Percentiles rank a stretch among this genome's conserved stretches.
Conservation (phyloP, 1,140 invertebrate genomes). For the Cataglyphis hispanica region DNA sequence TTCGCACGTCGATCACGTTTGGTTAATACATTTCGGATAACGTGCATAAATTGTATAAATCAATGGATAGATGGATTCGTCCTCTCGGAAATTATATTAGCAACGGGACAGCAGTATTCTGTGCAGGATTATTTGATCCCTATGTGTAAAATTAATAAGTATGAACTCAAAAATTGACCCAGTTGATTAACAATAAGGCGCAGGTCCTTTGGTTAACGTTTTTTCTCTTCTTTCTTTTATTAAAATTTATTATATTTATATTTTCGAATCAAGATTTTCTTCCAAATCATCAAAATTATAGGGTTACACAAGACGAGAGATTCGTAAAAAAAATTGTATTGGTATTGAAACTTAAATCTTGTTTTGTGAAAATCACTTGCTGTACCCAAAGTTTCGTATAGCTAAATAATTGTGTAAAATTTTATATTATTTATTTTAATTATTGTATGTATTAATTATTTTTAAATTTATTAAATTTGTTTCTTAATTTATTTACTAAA, state of each 20-base stretch:
- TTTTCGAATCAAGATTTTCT: not conserved
- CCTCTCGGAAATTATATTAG: not conserved
- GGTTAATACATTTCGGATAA: slow-evolving; percentile 23
- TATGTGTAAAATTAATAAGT: not conserved
- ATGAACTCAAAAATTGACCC: not conserved
- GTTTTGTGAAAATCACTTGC: no score
- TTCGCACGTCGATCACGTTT: slow-evolving; percentile 35
- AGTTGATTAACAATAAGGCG: no score
- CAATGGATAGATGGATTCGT: slow-evolving; percentile 15
- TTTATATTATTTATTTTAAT: no score
- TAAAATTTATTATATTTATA: no score
- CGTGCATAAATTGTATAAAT: slow-evolving; percentile 44
- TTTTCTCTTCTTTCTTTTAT: slow-evolving; percentile 24
- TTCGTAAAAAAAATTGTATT: no score
- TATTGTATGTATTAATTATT: no score
- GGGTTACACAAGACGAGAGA: no score
- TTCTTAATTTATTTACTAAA: no score
- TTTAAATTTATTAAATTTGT: no score
- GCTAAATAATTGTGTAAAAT: no score
- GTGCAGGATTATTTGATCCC: not conserved
- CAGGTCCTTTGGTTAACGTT: not conserved
- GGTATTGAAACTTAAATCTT: no score
- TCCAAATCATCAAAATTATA: not conserved
- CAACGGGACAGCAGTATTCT: not conserved
- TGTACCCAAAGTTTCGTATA: no score